Evolutionary conservation across 2,113 vertebrate species (phyloP).

Genomic region (Talpa occidentalis): DNA sequence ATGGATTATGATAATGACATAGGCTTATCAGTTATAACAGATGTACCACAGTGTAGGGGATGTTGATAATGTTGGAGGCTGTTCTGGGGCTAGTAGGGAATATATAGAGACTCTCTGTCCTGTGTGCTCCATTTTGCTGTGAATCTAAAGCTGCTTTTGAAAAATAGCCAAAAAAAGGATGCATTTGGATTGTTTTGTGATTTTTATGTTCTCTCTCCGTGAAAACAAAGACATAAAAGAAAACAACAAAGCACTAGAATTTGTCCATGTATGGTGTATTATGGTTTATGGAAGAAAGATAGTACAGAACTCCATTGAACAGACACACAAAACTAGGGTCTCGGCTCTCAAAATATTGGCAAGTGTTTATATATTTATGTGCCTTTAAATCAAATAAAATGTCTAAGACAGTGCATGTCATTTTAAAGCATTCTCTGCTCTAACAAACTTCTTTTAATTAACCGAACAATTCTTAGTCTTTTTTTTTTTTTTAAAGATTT

Average conservation of each 20-base stretch:
- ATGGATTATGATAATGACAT: neutral
- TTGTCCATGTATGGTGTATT: neutral
- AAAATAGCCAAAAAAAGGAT: neutral
- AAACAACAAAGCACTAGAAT: neutral
- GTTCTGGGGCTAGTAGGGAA: neutral
- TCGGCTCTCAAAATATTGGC: neutral
- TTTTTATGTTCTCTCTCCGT: constrained; percentile 4
- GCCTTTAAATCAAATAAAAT: constrained; percentile 36
- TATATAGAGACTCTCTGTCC: neutral
- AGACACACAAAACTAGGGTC: neutral
- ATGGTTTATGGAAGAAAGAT: neutral
- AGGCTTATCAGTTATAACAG: neutral
- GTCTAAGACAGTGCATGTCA: neutral
- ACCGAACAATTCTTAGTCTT: neutral
- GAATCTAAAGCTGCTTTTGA: constrained; percentile 24
- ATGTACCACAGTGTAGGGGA: neutral
- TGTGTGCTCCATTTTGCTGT: neutral
- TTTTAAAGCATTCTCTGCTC: neutral
- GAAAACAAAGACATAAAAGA: neutral
- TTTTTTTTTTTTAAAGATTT: too few species aligned
- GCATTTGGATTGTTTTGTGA: neutral
- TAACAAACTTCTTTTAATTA: constrained; percentile 12
- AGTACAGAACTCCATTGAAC: neutral
- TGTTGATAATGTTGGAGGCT: neutral
- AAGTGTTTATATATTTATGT: neutral